Percentiles rank a stretch among this genome's conserved stretches.
These are phyloP conservation scores for Halocynthia aurantium DNA, from an alignment of 23 tunicate species.

Conservation along the genomic window DNA sequence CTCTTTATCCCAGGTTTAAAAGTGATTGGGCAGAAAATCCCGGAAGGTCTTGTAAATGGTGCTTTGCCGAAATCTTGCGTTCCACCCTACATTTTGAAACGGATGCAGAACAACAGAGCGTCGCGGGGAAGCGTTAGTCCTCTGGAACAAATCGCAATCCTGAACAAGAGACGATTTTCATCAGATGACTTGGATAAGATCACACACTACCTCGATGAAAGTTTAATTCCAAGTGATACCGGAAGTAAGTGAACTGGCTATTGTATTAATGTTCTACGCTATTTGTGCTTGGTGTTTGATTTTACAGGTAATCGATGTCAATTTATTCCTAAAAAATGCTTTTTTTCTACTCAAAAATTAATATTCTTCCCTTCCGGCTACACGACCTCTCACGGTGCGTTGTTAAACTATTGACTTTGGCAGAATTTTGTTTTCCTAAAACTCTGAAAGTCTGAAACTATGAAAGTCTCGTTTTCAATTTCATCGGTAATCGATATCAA, in stretches of 20 bases:
- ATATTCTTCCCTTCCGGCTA: neutral
- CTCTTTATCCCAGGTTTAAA: constrained; percentile 48
- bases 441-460: too few relatives aligned
- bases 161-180: constrained; percentile 47
- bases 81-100: constrained; percentile 23
- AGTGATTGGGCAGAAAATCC: constrained; percentile 78
- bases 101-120: constrained; percentile 3
- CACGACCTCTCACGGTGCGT: neutral
- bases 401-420: too few relatives aligned
- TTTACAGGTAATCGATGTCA: too few relatives aligned
- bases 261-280: too few relatives aligned
- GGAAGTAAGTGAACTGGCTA: constrained; percentile 85
- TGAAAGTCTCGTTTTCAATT: neutral
- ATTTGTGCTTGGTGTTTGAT: too few relatives aligned
- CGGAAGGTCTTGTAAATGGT: constrained; percentile 91
- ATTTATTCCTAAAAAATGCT: too few relatives aligned
- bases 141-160: constrained; percentile 30
- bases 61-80: constrained; percentile 53
- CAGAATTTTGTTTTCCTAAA: too few relatives aligned
- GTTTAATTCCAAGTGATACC: constrained; percentile 88
- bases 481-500: neutral
- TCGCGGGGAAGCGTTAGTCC: constrained; percentile 14
- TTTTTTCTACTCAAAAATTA: too few relatives aligned
- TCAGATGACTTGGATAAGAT: constrained; percentile 89
- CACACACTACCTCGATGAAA: constrained; percentile 76